A percentile compares a stretch with the other conserved stretches of the same genome.
Conservation (phyloP, 2,888 invertebrate genomes). For the Hirudinaria manillensis region DNA sequence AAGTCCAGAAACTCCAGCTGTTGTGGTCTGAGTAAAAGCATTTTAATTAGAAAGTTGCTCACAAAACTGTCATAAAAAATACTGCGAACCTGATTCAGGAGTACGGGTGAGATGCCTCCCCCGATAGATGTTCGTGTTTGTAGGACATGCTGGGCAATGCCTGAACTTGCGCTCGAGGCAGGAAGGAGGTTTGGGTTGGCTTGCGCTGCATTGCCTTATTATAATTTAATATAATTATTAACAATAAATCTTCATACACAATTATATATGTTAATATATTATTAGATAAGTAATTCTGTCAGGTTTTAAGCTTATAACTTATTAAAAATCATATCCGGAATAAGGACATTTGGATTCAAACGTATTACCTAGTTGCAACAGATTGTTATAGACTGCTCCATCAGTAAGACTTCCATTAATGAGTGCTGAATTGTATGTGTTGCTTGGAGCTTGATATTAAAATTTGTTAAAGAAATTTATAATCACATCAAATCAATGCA, state of each 20-base stretch:
- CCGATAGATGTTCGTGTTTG: slow-evolving; percentile 59
- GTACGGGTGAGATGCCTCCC: slow-evolving; percentile 67
- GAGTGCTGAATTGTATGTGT: slow-evolving; percentile 30
- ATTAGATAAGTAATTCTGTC: too few species aligned
- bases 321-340: too few species aligned
- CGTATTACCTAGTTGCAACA: slow-evolving; percentile 46
- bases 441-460: slow-evolving; percentile 11
- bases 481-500: background rate
- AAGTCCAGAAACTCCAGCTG: slow-evolving; percentile 11
- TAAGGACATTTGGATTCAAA: too few species aligned
- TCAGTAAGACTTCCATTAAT: slow-evolving; percentile 32
- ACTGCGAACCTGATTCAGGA: slow-evolving; percentile 54
- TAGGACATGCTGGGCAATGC: slow-evolving; percentile 44
- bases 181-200: slow-evolving; percentile 53
- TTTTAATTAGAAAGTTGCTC: background rate
- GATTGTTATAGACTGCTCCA: slow-evolving; percentile 43
- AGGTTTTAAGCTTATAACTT: too few species aligned
- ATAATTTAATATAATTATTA: slow-evolving; percentile 9
- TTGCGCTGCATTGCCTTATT: slow-evolving; percentile 47
- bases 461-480: background rate
- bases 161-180: slow-evolving; percentile 42
- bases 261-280: too few species aligned
- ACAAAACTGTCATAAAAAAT: background rate
- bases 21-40: background rate
- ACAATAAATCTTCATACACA: background rate